Evolutionary conservation across 1,140 invertebrate species (phyloP).

Genomic region (Drosophila lowei): DNA sequence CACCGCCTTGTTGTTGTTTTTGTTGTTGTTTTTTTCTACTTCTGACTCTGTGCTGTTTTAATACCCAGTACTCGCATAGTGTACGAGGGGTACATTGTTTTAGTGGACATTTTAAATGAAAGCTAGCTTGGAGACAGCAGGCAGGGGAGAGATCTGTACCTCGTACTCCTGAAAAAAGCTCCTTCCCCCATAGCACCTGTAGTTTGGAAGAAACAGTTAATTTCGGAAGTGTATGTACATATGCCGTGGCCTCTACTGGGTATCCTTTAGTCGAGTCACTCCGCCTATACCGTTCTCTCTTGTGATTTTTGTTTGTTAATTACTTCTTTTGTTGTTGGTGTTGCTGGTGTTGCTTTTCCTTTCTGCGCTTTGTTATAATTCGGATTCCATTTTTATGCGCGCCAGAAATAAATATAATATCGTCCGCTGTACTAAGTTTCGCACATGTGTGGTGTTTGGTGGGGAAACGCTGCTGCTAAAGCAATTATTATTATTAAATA

Average conservation of each 20-base stretch:
- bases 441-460: constrained; percentile 52
- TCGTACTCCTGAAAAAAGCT: too few relatives aligned
- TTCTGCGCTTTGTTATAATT: constrained; percentile 50
- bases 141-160: too few relatives aligned
- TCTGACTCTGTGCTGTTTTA: constrained; percentile 20
- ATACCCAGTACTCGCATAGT: too few relatives aligned
- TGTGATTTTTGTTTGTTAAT: constrained; percentile 60
- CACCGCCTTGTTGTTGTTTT: too few relatives aligned
- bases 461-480: constrained; percentile 39
- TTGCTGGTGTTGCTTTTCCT: constrained; percentile 36
- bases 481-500: constrained; percentile 52
- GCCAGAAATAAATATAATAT: constrained; percentile 9
- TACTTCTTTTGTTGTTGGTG: constrained; percentile 62
- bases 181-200: too few relatives aligned
- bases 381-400: constrained; percentile 39
- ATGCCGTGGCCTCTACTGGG: background rate
- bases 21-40: too few relatives aligned
- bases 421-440: constrained; percentile 8
- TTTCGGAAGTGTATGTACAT: constrained; percentile 14
- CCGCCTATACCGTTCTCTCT: constrained; percentile 35
- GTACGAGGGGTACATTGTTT: too few relatives aligned
- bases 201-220: background rate
- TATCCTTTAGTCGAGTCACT: constrained; percentile 12
- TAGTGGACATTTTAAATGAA: too few relatives aligned
- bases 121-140: too few relatives aligned